phyloP scores from a whole-genome alignment of 2,113 vertebrate species.

The Ploceus nigricollis region DNA sequence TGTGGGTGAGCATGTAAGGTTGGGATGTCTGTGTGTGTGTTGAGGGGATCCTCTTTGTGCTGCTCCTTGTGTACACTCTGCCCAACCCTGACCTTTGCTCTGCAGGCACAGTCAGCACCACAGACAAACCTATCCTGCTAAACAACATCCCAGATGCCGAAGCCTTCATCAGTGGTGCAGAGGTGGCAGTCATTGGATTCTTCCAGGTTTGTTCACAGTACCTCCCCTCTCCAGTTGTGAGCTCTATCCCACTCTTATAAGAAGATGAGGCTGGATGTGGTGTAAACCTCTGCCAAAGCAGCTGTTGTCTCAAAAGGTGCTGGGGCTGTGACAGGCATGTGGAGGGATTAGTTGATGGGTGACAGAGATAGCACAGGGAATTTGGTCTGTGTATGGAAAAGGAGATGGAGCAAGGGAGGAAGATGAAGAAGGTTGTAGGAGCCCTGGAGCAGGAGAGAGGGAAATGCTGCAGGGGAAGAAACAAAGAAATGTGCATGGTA shows the following conservation, averaged over 20 bases:
- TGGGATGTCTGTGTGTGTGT: not conserved
- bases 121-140: conserved; percentile 58
- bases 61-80: not conserved
- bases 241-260: not conserved
- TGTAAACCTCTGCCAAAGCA: not conserved
- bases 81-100: not conserved
- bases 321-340: not conserved
- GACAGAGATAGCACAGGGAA: not conserved
- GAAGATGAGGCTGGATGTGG: not conserved
- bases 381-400: not conserved
- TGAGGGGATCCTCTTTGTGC: not conserved
- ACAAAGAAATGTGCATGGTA: not conserved
- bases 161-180: conserved; percentile 78
- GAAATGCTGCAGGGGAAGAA: not conserved
- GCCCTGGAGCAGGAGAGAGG: not conserved
- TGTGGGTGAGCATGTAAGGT: not conserved
- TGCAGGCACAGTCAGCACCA: conserved; percentile 35
- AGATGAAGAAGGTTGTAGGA: not conserved
- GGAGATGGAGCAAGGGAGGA: not conserved
- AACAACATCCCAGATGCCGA: conserved; percentile 50
- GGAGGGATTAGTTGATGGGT: not conserved
- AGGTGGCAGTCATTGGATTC: conserved; percentile 87
- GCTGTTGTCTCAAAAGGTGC: not conserved
- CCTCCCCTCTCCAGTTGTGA: not conserved
- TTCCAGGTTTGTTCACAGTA: conserved; percentile 81